These are phyloP conservation scores for Hesperia comma DNA, from an alignment of 2,888 invertebrate species.

Conservation along the genomic window DNA sequence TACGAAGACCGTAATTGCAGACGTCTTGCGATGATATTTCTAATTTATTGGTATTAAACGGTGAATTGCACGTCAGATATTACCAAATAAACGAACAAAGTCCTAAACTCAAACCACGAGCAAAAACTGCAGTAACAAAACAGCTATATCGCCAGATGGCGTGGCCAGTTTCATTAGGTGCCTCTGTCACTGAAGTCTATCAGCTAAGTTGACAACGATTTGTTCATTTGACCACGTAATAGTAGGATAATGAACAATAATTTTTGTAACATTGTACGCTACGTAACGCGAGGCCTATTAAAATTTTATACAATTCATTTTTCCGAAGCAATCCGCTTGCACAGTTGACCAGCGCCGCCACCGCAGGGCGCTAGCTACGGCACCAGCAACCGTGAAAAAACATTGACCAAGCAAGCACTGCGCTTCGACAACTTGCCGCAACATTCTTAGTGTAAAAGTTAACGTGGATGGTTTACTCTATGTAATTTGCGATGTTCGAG, in stretches of 20 bases:
- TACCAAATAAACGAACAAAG: conserved; percentile 2
- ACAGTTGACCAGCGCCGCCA: conserved; percentile 46
- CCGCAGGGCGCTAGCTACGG: conserved; percentile 57
- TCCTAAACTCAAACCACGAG: conserved; percentile 6
- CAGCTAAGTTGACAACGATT: conserved; percentile 39
- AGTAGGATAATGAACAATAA: conserved; percentile 33
- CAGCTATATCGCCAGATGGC: conserved; percentile 35
- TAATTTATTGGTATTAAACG: neutral
- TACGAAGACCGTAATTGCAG: too few relatives aligned
- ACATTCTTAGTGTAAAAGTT: conserved; percentile 84
- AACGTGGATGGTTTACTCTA: conserved; percentile 82
- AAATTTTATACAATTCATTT: conserved; percentile 46
- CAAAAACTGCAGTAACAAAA: conserved; percentile 13
- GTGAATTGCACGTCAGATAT: neutral
- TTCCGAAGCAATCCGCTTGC: conserved; percentile 39
- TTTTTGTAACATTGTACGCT: conserved; percentile 39
- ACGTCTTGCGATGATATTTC: neutral
- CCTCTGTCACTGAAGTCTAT: conserved; percentile 35
- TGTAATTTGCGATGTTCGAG: conserved; percentile 79
- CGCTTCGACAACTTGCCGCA: conserved; percentile 78
- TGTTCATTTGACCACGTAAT: conserved; percentile 42
- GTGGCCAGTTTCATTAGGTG: conserved; percentile 14
- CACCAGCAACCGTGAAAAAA: conserved; percentile 71
- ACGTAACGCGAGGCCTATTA: conserved; percentile 45
- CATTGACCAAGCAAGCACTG: conserved; percentile 78